phyloP scores from a whole-genome alignment of 2,888 invertebrate species.

The Epicampocera succincta region DNA sequence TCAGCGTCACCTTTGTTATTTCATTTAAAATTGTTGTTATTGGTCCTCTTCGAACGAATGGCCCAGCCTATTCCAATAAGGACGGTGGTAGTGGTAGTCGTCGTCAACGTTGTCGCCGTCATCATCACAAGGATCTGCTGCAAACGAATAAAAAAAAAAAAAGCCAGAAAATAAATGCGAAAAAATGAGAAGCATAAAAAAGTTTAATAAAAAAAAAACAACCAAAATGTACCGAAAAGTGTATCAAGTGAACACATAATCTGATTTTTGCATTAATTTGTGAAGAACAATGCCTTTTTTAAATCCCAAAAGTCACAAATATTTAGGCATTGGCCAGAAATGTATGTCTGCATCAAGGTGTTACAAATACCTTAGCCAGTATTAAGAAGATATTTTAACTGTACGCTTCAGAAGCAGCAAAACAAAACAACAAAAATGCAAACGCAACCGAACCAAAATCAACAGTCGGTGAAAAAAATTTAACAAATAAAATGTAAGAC shows the following conservation, averaged over 20 bases:
- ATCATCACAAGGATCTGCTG: constrained; percentile 64
- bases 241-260: constrained; percentile 70
- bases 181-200: constrained; percentile 32
- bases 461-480: constrained; percentile 4
- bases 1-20: constrained; percentile 80
- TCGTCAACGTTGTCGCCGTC: constrained; percentile 55
- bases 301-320: constrained; percentile 69
- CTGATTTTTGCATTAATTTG: constrained; percentile 70
- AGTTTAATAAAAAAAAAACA: constrained; percentile 54
- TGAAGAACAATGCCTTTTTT: constrained; percentile 67
- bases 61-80: constrained; percentile 62
- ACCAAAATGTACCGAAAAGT: constrained; percentile 69
- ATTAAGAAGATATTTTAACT: constrained; percentile 69
- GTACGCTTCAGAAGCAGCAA: constrained; percentile 48
- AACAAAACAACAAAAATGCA: too few species aligned
- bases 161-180: too few species aligned
- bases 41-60: constrained; percentile 32
- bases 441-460: constrained; percentile 22
- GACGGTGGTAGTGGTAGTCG: constrained; percentile 61
- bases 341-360: constrained; percentile 69
- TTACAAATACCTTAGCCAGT: constrained; percentile 67
- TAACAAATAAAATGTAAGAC: constrained; percentile 4
- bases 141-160: constrained; percentile 25
- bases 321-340: constrained; percentile 68
- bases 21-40: constrained; percentile 67